Evolutionary conservation across 2,113 vertebrate genomes (phyloP).

Genomic region (Colossoma macropomum): DNA sequence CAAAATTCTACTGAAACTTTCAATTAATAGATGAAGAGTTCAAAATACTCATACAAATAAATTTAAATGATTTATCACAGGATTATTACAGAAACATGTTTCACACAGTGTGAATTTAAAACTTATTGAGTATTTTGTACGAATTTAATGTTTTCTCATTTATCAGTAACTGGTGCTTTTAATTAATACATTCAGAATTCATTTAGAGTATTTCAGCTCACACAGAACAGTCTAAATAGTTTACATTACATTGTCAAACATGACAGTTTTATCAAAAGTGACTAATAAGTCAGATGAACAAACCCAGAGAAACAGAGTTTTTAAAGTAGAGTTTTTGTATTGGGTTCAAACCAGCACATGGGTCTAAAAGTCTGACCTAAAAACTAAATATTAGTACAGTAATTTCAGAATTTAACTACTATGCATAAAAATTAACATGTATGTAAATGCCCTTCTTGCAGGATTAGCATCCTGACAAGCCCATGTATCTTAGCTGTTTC

Average conservation of each 20-base stretch:
- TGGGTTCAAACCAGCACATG: neutral
- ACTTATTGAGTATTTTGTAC: too few species aligned
- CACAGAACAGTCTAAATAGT: too few species aligned
- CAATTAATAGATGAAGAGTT: too few species aligned
- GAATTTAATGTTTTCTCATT: neutral
- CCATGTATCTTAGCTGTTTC: too few species aligned
- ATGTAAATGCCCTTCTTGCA: too few species aligned
- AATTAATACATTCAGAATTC: neutral
- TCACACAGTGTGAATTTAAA: neutral
- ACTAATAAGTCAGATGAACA: too few species aligned
- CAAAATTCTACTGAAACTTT: neutral
- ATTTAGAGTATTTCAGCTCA: neutral
- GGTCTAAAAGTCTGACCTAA: neutral
- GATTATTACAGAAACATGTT: neutral
- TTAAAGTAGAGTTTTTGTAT: neutral
- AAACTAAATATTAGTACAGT: constrained; percentile 3
- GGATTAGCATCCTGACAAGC: too few species aligned
- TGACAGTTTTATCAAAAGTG: too few species aligned
- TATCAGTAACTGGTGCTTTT: too few species aligned
- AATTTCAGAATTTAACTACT: neutral
- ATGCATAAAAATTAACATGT: neutral
- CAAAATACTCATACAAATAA: too few species aligned
- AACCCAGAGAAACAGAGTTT: neutral
- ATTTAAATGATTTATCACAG: too few species aligned
- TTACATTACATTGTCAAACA: too few species aligned